Evolutionary conservation across 1,140 invertebrate species (phyloP).

Genomic region (Pentalonia nigronervosa): DNA sequence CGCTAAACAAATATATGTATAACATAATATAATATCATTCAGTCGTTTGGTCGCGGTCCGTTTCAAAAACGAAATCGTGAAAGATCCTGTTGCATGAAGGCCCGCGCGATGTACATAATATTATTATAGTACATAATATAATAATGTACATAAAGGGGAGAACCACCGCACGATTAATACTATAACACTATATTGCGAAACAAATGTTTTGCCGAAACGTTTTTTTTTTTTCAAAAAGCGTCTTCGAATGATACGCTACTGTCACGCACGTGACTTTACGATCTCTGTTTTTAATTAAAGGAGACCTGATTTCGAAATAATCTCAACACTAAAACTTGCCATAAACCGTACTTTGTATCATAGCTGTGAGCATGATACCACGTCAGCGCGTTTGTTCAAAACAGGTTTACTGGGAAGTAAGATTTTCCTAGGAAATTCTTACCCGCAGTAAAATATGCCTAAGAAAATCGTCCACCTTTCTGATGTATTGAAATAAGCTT

Average conservation of each 20-base stretch:
- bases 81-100: neutral
- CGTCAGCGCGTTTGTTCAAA: neutral
- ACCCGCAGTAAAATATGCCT: no score
- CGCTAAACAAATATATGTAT: constrained; percentile 3
- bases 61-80: neutral
- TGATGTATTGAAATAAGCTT: no score
- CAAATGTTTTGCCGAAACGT: neutral
- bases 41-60: neutral
- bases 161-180: neutral
- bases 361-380: neutral
- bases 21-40: neutral
- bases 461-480: no score
- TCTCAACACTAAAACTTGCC: neutral
- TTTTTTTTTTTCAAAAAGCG: neutral
- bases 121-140: neutral
- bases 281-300: neutral
- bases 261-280: neutral
- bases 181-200: neutral
- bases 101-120: neutral
- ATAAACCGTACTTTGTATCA: neutral
- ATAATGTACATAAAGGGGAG: neutral
- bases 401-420: neutral
- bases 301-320: neutral
- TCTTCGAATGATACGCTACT: neutral
- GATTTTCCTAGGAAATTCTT: no score